Percentiles rank a stretch among this genome's conserved stretches.
Evolutionary conservation across 2,888 invertebrate species (phyloP).

Genomic region (Drosophila rubida): DNA sequence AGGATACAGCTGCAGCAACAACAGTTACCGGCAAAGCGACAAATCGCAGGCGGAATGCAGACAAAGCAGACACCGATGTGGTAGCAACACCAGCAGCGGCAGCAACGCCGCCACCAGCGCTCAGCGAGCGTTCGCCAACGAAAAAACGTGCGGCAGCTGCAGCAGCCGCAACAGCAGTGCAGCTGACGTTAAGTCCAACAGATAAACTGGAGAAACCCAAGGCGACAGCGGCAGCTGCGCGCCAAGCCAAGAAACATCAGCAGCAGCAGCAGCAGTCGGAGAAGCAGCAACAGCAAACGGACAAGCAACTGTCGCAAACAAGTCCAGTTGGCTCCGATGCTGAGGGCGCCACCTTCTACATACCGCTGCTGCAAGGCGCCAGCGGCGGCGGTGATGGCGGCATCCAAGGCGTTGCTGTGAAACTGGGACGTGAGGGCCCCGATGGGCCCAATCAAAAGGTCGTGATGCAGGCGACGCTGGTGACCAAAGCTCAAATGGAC

Average conservation of each 20-base stretch:
- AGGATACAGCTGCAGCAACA: conserved; percentile 84
- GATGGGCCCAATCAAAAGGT: conserved; percentile 88
- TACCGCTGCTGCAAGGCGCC: conserved; percentile 87
- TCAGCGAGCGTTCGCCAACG: conserved; percentile 67
- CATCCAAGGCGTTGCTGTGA: conserved; percentile 88
- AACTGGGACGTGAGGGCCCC: conserved; percentile 88
- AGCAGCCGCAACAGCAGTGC: conserved; percentile 80
- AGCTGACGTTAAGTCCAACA: conserved; percentile 84
- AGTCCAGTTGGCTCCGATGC: conserved; percentile 85
- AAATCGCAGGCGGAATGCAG: conserved; percentile 84
- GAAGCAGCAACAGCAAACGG: conserved; percentile 57
- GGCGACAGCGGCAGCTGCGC: conserved; percentile 47
- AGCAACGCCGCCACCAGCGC: conserved; percentile 52
- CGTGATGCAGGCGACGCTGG: conserved; percentile 87
- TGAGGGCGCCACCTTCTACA: conserved; percentile 88
- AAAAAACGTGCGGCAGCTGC: conserved; percentile 74
- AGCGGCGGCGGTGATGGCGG: conserved; percentile 83
- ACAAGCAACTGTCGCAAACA: conserved; percentile 51
- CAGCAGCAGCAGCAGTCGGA: conserved; percentile 46
- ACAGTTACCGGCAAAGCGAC: conserved; percentile 52
- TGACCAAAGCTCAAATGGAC: conserved; percentile 87
- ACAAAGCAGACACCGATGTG: conserved; percentile 12
- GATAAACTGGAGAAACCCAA: conserved; percentile 85
- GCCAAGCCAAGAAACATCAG: conserved; percentile 61
- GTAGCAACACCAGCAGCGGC: conserved; percentile 56